phyloP scores from a whole-genome alignment of 2,888 invertebrate genomes.

The Diplolepis rosae region DNA sequence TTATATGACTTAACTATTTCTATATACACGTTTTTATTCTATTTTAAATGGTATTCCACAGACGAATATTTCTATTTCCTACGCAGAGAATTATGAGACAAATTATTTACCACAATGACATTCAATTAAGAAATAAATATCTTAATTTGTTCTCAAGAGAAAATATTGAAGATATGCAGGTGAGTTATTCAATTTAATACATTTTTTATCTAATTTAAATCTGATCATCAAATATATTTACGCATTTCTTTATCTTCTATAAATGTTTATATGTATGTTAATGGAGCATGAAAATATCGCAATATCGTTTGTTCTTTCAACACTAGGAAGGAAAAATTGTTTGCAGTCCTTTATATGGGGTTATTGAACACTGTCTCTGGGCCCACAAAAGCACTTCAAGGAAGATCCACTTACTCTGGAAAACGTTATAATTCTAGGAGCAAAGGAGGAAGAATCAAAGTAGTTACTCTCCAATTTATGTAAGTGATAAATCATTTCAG shows the following conservation, averaged over 20 bases:
- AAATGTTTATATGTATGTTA: neutral
- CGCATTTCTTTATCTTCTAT: neutral
- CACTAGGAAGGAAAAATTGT: constrained; percentile 23
- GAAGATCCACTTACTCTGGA: neutral
- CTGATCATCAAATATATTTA: too few relatives aligned
- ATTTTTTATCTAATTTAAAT: neutral
- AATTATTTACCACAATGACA: neutral
- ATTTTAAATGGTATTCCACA: neutral
- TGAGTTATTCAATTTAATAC: neutral
- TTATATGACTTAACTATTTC: neutral
- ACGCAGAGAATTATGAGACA: neutral
- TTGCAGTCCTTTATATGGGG: constrained; percentile 40
- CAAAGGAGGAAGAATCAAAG: neutral
- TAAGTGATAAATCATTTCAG: neutral
- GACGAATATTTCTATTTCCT: neutral
- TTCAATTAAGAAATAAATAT: neutral
- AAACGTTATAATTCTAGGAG: neutral
- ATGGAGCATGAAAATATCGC: constrained; percentile 54
- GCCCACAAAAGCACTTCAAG: constrained; percentile 53
- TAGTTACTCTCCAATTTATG: neutral
- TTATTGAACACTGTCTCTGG: constrained; percentile 62
- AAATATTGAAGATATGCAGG: neutral
- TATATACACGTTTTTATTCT: neutral
- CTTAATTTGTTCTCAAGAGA: neutral
- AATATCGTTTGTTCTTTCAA: constrained; percentile 40